Base-by-base conservation (phyloP, 2,888 invertebrate species). In the Ectobius pallidus region DNA sequence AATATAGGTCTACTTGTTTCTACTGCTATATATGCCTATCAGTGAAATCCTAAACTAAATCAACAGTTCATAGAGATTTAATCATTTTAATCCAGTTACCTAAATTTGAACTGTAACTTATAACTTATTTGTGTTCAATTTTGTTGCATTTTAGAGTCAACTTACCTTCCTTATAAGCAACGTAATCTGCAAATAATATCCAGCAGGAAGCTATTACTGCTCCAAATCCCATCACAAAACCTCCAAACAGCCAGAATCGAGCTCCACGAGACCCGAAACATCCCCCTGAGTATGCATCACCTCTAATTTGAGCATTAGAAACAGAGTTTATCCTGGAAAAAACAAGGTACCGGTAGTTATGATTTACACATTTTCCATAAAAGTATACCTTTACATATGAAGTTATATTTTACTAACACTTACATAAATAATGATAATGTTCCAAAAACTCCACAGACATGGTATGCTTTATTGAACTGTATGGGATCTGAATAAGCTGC, bases 161-260 rank as follows among this genome's bases (percentile, higher is more conserved):
- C 58, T 74, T 70, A 73, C 55, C 78, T 83, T 84, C 81, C 92
- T 92, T 87, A 78, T 86, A 84, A 74, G 89, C 88, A 46, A 92
- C 90, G 80, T 92, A 97, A 80, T 93, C 90, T 30, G 93, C 94
- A 84, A 98, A 96, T 76, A 99, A 89, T 74, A 99, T 95, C 97
- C 98, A 98, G 79, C 95, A 92, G 6, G 98, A 91, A 1, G 97
- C 97, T 78, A 99, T 97, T 34, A 99, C 90, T 0, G 97, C 92
- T 0, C 96, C 95, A 82, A 99, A 99, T 25, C 97, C 97, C 80
- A 99, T 89, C 0, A 99, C 93, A 83, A 99, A 99, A 0, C 99
- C 99, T 69, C 97, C 86, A 82, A 99, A 96, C 14, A 99, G 87
- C 97, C 98, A 99, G 22, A 95, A 88, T 75, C 96, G 89, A 0